phyloP scores from a whole-genome alignment of 2,113 vertebrate species.

The Carassius gibelio region DNA sequence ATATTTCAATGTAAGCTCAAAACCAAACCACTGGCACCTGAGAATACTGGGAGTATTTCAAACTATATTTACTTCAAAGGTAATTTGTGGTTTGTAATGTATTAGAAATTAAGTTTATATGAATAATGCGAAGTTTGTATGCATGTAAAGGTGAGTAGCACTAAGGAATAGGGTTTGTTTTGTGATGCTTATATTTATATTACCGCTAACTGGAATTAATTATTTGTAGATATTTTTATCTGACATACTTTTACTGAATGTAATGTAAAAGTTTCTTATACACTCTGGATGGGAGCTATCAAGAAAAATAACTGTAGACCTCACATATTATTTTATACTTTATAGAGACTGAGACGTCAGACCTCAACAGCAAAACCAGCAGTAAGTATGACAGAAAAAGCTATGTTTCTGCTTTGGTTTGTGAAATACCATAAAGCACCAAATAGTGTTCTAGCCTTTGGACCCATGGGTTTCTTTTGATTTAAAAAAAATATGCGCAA shows the following conservation, averaged over 20 bases:
- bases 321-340: constrained; percentile 56
- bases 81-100: neutral
- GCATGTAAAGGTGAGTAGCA: neutral
- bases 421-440: neutral
- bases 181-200: neutral
- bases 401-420: neutral
- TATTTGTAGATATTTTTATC: neutral
- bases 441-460: neutral
- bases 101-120: neutral
- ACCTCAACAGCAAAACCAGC: constrained; percentile 67
- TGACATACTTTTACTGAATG: neutral
- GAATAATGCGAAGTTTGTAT: neutral
- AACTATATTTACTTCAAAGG: neutral
- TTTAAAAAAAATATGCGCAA: constrained; percentile 5
- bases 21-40: constrained; percentile 56
- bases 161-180: neutral
- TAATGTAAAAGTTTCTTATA: neutral
- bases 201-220: neutral
- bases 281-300: neutral
- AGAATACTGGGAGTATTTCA: constrained; percentile 39
- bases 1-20: constrained; percentile 61
- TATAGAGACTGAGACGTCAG: constrained; percentile 75
- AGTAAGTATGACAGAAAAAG: constrained; percentile 66
- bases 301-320: neutral
- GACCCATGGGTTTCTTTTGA: neutral